Evolutionary conservation across 2,888 invertebrate genomes (phyloP), one percentile per base, ranked within the genome.

Genomic region (Rotaria magnacalcarata): DNA sequence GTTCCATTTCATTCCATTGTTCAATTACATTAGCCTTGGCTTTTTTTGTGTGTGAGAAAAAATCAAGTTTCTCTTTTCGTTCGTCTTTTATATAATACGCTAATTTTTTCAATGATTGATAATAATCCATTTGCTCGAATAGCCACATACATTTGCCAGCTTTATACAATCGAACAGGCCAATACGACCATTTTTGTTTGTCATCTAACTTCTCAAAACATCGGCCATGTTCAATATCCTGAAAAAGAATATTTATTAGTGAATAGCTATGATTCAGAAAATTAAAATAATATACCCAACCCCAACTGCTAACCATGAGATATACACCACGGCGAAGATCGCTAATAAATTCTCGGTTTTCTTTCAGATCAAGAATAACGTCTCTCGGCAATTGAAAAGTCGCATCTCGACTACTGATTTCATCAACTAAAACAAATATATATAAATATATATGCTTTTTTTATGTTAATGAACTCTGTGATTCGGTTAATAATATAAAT

Each of bases 141-240:
- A 80, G 8, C 47, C 43, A 80, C 80, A 80, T 80, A n/a, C 80
- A 80, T 80, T 47, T 80, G 24, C 80, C 80, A 80, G 47, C 47
- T 80, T 80, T 80, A 14, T 80, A 80, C 43, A 80, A 80, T 24
- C 80, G 80, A 24, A 80, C 80, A 4, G 80, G 80, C 80, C 80
- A 80, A 80, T 47, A 47, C 0, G 80, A 43, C 80, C 80, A 80
- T 80, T 80, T 80, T 80, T 80, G 80, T 47, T 80, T 43, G 6
- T n/a, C 47, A 47, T 43, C 80, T 10, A 10, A 24, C 14, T 47
- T n/a, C 4, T 7, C 2, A 80, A 43, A 80, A 0, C 1, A 4
- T 43, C 24, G 0, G 8, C 11, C 24, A 0, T 43, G 14, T 21
- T 80, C 80, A 43, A 80, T 80, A 47, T 80, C 80, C 67, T 67